These are phyloP conservation scores for Lasioglossum vierecki DNA, from an alignment of 2,888 invertebrate genomes.

Conservation along the genomic window DNA sequence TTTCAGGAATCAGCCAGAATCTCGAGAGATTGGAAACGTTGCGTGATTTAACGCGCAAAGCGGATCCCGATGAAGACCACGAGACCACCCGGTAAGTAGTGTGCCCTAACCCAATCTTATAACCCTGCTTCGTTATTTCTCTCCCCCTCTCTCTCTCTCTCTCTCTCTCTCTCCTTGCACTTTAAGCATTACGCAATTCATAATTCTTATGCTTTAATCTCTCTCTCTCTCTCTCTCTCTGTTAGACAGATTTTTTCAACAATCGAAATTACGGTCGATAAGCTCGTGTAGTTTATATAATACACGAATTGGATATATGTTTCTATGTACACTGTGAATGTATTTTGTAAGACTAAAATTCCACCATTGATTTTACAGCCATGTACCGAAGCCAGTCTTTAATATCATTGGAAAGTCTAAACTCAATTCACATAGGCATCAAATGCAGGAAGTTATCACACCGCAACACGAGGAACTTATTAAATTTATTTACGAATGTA, in stretches of 20 bases:
- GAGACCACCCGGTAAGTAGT: conserved; percentile 77
- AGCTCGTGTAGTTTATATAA: conserved; percentile 21
- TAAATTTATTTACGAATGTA: conserved; percentile 94
- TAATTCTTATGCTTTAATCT: conserved; percentile 43
- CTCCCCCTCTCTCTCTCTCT: conserved; percentile 40
- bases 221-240: neutral
- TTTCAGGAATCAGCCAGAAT: conserved; percentile 91
- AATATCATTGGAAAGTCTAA: conserved; percentile 89
- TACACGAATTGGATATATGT: neutral
- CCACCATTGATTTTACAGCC: conserved; percentile 77
- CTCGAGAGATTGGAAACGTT: conserved; percentile 91
- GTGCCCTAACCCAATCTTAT: conserved; percentile 43
- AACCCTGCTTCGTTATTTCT: conserved; percentile 44
- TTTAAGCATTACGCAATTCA: conserved; percentile 66
- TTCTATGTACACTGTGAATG: neutral
- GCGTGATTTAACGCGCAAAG: conserved; percentile 89
- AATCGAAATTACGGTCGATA: conserved; percentile 1
- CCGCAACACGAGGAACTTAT: conserved; percentile 95
- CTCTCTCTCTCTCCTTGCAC: conserved; percentile 38
- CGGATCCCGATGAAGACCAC: conserved; percentile 87
- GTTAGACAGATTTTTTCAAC: neutral
- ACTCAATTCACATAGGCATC: conserved; percentile 86
- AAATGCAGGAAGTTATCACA: conserved; percentile 87
- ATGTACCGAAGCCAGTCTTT: conserved; percentile 92
- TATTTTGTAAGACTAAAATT: neutral